Percentiles rank a stretch among this genome's conserved stretches.
Conservation (phyloP, 2,888 invertebrate species). For the Dicranocentrus wangi region DNA sequence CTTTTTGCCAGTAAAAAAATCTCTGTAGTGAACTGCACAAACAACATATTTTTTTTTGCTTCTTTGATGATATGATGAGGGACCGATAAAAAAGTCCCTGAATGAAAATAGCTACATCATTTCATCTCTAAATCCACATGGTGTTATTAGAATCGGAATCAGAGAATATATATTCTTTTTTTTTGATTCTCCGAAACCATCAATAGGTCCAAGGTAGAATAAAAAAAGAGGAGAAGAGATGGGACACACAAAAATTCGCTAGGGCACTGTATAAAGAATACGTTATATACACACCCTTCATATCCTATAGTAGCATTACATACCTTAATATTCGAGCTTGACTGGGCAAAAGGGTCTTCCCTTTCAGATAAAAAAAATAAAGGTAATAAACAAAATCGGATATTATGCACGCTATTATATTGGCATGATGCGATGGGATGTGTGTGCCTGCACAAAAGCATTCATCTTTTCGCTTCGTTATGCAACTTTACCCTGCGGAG, state of each 20-base stretch:
- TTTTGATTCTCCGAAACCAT: too few species aligned
- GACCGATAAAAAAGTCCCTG: conserved; percentile 22
- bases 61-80: neutral
- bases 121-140: conserved; percentile 16
- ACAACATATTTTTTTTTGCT: too few species aligned
- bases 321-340: conserved; percentile 26
- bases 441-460: conserved; percentile 1
- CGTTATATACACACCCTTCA: neutral
- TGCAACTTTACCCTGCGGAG: neutral
- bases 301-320: neutral
- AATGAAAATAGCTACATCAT: conserved; percentile 29
- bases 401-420: conserved; percentile 36
- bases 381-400: conserved; percentile 33
- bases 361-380: conserved; percentile 25
- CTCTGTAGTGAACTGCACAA: too few species aligned
- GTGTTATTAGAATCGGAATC: conserved; percentile 22
- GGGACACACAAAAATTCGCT: conserved; percentile 21
- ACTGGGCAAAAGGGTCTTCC: conserved; percentile 28
- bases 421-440: conserved; percentile 22
- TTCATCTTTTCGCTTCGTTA: conserved; percentile 4
- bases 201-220: neutral
- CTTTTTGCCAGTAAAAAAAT: too few species aligned
- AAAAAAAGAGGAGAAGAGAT: conserved; percentile 2
- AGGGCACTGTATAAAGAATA: conserved; percentile 16
- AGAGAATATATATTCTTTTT: neutral